Conservation (phyloP, 2,113 vertebrate species). For the Hydrolagus affinis region DNA sequence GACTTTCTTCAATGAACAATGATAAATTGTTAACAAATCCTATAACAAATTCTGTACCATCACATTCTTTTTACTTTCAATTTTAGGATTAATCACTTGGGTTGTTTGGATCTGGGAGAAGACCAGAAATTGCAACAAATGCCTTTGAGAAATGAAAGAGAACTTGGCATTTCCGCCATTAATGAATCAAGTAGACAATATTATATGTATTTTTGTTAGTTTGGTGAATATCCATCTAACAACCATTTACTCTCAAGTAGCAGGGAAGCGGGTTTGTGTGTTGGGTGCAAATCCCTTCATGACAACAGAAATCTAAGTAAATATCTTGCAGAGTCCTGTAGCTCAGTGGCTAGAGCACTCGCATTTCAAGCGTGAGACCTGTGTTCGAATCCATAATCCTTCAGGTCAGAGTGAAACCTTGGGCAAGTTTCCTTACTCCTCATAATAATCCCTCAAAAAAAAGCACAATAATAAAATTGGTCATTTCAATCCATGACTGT, state of each 20-base stretch:
- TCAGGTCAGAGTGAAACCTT: no score
- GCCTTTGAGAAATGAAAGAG: not conserved
- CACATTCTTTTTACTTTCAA: not conserved
- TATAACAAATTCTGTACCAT: not conserved
- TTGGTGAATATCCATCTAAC: not conserved
- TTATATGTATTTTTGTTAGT: not conserved
- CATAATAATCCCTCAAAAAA: no score
- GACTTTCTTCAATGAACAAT: not conserved
- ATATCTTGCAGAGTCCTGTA: no score
- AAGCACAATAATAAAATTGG: no score
- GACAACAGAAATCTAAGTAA: not conserved
- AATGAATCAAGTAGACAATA: not conserved
- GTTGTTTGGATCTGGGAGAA: not conserved
- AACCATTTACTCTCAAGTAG: not conserved
- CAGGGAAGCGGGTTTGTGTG: not conserved
- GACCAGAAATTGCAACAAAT: not conserved
- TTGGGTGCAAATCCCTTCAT: not conserved
- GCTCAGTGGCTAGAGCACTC: no score
- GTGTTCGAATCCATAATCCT: no score
- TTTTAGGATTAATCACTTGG: not conserved
- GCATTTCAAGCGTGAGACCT: no score
- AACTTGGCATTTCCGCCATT: not conserved
- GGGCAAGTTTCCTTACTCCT: no score
- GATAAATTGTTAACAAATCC: not conserved
- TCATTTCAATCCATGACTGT: no score